Base-by-base conservation (phyloP, 2,113 vertebrate genomes). In the Nothobranchius furzeri region DNA sequence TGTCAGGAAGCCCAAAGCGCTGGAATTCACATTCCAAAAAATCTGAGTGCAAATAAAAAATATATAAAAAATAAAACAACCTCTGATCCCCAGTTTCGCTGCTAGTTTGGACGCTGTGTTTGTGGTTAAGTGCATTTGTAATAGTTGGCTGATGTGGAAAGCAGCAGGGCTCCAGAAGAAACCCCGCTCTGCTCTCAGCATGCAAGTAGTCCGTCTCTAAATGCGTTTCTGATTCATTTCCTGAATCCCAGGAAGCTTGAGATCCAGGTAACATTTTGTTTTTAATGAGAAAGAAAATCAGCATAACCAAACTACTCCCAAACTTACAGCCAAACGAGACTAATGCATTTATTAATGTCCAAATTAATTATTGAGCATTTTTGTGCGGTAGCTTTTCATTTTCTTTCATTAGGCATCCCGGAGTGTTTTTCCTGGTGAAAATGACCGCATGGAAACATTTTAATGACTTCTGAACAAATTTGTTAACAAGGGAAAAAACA, bases 301-400 rank as follows among this genome's bases (percentile, higher is more conserved):
- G 75, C 71, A 72, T 77, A 84, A 87, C 45, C 68, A 75, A 70
- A 73, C 68, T 45, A 37, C 72, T 77, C 63, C 60, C 72, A 87
- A 83, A 64, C 82, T 76, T 76, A 51, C 70, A 67, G 69, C 82
- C 75, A 77, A 87, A 79, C 65, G 65, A 63, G 55, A 14, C 75
- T 84, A 83, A 85, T 86, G 79, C 85, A 86, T 91, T 88, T 84
- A 88, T 90, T 90, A 86, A 83, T 67, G 83, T 87, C 73, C 59
- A 72, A 76, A 85, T 87, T 87, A 85, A 90, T 85, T 76, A 80
- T 58, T 1, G 48, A 60, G 30, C 55, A 65, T 84, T 85, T 83
- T 40, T 68, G 67, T 85, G 71, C 64, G 1, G 56, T 50, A 70
- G 52, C 73, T 74, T 80, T 84, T 84, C 57, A 79, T 89, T 87